Evolutionary conservation across 2,888 invertebrate species (phyloP), one percentile per base, ranked within the genome.

Genomic region (Celastrina argiolus): DNA sequence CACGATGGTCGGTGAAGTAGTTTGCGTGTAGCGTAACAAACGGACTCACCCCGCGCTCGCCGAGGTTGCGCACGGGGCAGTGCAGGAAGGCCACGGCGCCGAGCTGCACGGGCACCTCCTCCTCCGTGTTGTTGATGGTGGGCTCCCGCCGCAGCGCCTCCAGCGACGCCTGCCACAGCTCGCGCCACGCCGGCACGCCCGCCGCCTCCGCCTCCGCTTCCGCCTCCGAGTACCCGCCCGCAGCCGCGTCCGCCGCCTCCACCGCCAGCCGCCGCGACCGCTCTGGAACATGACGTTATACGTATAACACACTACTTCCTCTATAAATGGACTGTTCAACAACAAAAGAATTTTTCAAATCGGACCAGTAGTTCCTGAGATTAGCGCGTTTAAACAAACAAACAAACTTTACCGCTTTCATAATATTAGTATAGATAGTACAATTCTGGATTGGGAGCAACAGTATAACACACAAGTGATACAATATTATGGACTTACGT

Each of bases 61-160:
- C 94, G 74, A 95, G 92, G 86, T 94, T 93, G 68, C 95, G 92
- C 78, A 96, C 95, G 79, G 95, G 94, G 85, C 96, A 96, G 84
- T 96, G 96, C 76, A 96, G 92, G 88, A 94, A 96, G 71, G 96
- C 96, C 56, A 95, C 94, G 67, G 94, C 94, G 63, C 96, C 96
- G 69, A 96, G 92, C 85, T 96, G 96, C 74, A 94, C 96, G 63
- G 95, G 94, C 73, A 95, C 93, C 82, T 95, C 95, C 74, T 94
- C 94, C 72, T 94, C 93, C 68, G 96, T 95, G 86, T 94, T 94
- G 92, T 96, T 95, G 84, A 95, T 94, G 72, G 77, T 73, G 66
- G 91, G 89, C 79, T 87, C 86, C 72, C 88, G 84, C 71, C 81
- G 84, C 74, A 86, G 79, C 70, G 84, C 85, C 73, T 85, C 87